These are phyloP conservation scores for Tenualosa ilisha DNA, from an alignment of 2,797 vertebrate species.

Conservation along the genomic window DNA sequence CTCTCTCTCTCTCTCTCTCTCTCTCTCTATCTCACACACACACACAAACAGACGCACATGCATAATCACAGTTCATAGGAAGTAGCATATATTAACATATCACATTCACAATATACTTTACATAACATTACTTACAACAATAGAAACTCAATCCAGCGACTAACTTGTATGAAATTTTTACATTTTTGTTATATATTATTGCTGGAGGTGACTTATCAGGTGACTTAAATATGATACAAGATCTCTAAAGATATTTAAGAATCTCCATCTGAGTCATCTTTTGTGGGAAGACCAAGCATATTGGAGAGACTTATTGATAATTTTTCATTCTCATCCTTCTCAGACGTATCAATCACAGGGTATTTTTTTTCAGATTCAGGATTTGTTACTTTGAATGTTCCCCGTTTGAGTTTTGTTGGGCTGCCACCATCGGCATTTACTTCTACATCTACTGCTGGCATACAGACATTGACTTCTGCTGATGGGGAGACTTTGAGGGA, in stretches of 20 bases:
- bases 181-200: not conserved
- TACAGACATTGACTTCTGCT: slow-evolving; percentile 19
- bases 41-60: too few species aligned
- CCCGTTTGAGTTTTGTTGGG: slow-evolving; percentile 55
- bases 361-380: slow-evolving; percentile 47
- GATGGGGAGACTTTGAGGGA: slow-evolving; percentile 42
- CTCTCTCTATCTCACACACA: too few species aligned
- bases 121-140: slow-evolving; percentile 13
- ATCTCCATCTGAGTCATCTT: slow-evolving; percentile 40
- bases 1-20: too few species aligned
- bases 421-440: slow-evolving; percentile 42
- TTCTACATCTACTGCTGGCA: slow-evolving; percentile 35
- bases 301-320: slow-evolving; percentile 69
- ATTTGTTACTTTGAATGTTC: slow-evolving; percentile 69
- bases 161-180: not conserved
- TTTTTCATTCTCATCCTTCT: slow-evolving; percentile 58
- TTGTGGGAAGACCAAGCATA: slow-evolving; percentile 67
- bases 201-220: not conserved
- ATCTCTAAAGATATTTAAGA: slow-evolving; percentile 32
- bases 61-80: not conserved
- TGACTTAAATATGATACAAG: slow-evolving; percentile 3
- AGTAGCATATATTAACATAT: slow-evolving; percentile 26
- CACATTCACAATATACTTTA: slow-evolving; percentile 32
- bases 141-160: not conserved
- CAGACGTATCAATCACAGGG: slow-evolving; percentile 47